These are phyloP conservation scores for Hirtodrosophila duncani DNA, from an alignment of 2,888 invertebrate genomes.

Conservation along the genomic window DNA sequence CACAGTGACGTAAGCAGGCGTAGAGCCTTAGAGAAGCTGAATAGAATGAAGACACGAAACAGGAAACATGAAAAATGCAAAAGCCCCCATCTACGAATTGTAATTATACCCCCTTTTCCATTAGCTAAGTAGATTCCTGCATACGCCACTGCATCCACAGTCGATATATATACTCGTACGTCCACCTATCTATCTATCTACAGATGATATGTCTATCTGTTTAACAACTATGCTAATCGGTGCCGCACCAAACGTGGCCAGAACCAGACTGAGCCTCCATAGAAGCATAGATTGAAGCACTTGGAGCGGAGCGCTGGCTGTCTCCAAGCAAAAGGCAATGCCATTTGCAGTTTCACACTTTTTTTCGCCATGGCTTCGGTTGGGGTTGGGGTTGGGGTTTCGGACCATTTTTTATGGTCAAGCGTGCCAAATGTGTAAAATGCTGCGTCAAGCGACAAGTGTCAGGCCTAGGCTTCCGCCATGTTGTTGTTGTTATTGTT, in stretches of 20 bases:
- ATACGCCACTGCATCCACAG: too few relatives aligned
- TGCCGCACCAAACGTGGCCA: constrained; percentile 54
- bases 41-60: too few relatives aligned
- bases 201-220: constrained; percentile 16
- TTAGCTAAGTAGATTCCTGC: too few relatives aligned
- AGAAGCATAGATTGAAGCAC: not conserved
- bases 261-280: constrained; percentile 30
- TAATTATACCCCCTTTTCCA: too few relatives aligned
- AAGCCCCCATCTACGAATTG: too few relatives aligned
- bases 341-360: constrained; percentile 71
- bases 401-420: constrained; percentile 68
- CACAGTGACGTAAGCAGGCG: too few relatives aligned
- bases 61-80: too few relatives aligned
- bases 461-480: constrained; percentile 32
- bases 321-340: constrained; percentile 68
- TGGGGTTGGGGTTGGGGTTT: too few relatives aligned
- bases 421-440: constrained; percentile 71
- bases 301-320: not conserved
- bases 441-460: constrained; percentile 68
- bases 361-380: constrained; percentile 45
- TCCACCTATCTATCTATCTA: not conserved
- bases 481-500: constrained; percentile 18
- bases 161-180: not conserved
- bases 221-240: constrained; percentile 68
- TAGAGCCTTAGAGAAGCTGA: too few relatives aligned